Base-by-base conservation (phyloP, 2,888 invertebrate species). In the Hydropsyche betteni region DNA sequence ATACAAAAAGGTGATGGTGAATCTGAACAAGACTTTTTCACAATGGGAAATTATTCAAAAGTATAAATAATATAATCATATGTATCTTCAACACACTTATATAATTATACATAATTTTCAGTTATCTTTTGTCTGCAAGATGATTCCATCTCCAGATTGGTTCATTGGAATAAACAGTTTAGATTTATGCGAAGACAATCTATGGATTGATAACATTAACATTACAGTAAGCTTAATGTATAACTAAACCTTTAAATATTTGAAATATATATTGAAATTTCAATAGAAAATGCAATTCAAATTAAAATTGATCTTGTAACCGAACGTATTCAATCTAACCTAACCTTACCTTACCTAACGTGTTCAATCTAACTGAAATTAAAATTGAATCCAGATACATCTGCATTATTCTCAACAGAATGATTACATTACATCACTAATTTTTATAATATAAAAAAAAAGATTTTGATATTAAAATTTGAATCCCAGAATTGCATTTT, bases 11-110 rank as follows among this genome's bases (percentile, higher is more conserved):
- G 95, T 0, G 90, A 89, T 51, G 95, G 95, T 0, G 87, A 89
- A 76, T 91, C 93, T 0, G 91, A 92, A 82, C 91, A 93, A n/a
- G 90, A 93, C 84, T 92, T 95, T 83, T 94, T 97, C 84, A 92
- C 95, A 76, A 95, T 96, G 85, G 94, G 94, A 79, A 92, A 91
- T 83, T 96, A 96, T 86, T 94, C 94, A 78, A 86, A 91, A 89
- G 93, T 91, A 81, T 24, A 44, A 44, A 55, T 55, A 55, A 10
- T 55, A 2, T 38, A 4, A 36, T 24, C 34, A 68, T n/a, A 10
- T 10, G 0, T 16, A 44, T 33, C 33, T 24, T 8, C 74, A 8
- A 77, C 61, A n/a, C 33, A 24, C 6, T 33, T 52, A 75, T 69
- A 74, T 51, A 16, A 44, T 74, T 77, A 82, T 36, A 68, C 16